Evolutionary conservation across 2,797 vertebrate genomes (phyloP).

Genomic region (Anguilla pacifica): DNA sequence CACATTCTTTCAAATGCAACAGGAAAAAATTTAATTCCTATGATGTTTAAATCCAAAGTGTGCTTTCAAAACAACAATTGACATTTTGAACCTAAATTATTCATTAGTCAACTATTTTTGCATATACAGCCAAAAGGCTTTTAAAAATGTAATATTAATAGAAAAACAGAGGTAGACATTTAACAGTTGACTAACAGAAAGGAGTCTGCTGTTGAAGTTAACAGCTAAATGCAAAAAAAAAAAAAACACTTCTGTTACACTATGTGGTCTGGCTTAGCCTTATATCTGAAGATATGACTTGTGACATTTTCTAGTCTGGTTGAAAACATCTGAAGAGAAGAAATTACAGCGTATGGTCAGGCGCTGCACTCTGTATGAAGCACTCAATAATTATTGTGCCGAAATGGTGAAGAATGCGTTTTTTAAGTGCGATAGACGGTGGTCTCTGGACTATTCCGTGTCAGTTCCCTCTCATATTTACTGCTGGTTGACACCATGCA

Average conservation of each 20-base stretch:
- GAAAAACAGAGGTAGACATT: background rate
- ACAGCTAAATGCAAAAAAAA: background rate
- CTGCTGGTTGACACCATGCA: conserved; percentile 67
- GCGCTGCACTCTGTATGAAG: conserved; percentile 16
- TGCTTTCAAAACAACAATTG: background rate
- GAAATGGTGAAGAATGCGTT: conserved; percentile 30
- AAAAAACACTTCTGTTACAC: background rate
- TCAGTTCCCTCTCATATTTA: conserved; percentile 61
- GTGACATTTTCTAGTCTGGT: conserved; percentile 34
- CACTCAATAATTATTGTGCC: conserved; percentile 22
- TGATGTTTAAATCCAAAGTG: background rate
- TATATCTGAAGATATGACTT: conserved; percentile 33
- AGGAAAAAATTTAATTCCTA: background rate
- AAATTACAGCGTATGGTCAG: conserved; percentile 11
- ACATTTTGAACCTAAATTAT: background rate
- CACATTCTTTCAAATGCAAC: background rate
- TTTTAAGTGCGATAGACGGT: conserved; percentile 27
- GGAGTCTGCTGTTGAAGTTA: background rate
- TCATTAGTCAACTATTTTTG: background rate
- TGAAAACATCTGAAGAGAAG: conserved; percentile 33
- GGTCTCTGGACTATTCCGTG: conserved; percentile 36
- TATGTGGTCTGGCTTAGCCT: background rate
- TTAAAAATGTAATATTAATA: background rate
- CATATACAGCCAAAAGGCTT: background rate
- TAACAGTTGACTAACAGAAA: background rate